Evolutionary conservation across 2,797 vertebrate genomes (phyloP), one percentile per base, ranked within the genome.

Genomic region (Diplodus puntazzo): DNA sequence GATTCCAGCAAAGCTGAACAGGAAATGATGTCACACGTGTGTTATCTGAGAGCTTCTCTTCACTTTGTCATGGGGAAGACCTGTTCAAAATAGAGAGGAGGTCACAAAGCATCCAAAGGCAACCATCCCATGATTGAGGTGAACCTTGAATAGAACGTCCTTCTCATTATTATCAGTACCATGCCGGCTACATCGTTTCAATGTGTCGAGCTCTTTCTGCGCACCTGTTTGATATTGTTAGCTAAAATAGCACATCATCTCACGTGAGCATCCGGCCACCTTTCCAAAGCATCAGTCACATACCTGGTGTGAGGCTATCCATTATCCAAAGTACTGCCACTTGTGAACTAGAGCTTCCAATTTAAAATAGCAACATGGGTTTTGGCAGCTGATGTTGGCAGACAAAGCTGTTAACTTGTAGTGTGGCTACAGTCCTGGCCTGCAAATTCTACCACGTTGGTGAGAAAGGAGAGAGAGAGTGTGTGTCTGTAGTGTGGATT

Each of bases 321-420:
- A 82, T 71, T 79, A 75, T 84, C 79, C 68, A 73, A 62, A 77
- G 80, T 67, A 54, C 72, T 50, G 58, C 62, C 88, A 86, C 82
- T 84, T 80, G 75, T 55, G 65, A 9, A 58, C 71, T 14, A 64
- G 62, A 43, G 75, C 54, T 84, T 77, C 77, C 66, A 69, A 82
- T 86, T 87, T 79, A 81, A 91, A 90, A 90, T 88, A 90, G 92
- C 76, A 80, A 69, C 89, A 70, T 67, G 82, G 66, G 71, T 90
- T 86, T 86, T 90, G 89, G 84, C 88, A 90, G 84, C 83, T 59
- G 68, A 79, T 46, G 43, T 60, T 93, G 89, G 83, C 91, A 83
- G 79, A 79, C 53, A 61, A 53, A 72, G 70, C 85, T 85, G 82
- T 82, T 84, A 81, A 80, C 89, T 90, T 94, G 88, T 69, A 71